Evolutionary conservation across 1,140 invertebrate genomes (phyloP), one percentile per base, ranked within the genome.

Genomic region (Anastrepha ludens): DNA sequence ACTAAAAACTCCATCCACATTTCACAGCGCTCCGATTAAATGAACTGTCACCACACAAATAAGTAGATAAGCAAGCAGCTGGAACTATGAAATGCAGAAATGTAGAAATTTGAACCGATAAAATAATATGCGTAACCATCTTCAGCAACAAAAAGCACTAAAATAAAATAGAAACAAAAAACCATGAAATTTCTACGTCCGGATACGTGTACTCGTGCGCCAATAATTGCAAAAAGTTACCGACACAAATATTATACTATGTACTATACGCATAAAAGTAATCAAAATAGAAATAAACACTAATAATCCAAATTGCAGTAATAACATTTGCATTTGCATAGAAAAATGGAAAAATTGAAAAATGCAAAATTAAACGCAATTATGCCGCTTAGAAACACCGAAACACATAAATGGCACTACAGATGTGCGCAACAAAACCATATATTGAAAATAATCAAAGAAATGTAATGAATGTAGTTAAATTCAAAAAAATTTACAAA

Each of bases 1-100:
- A 67, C 29, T 67, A 39, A 67, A 55, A 11, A 67, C 64, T 67
- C 64, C 64, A 67, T 67, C 64, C 64, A 67, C 20, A 67, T 67
- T 67, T 67, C 3, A 8, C 11, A 67, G 29, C 13, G 20, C 64
- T 67, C 29, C 64, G 0, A 67, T 20, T 3, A 67, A 55, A 55
- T 55, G 11, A 8, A 55, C 11, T 55, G 50, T 11, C 50, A 55
- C 50, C 50, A 55, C 0, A 11, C 50, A 8, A 8, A 8, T 55
- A 55, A 55, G 50, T 55, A 29, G 29, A 1, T 29, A 29, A 29
- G 29, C 29, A 29, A 29, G 29, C 29, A 29, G 29, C 29, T 29
- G 50, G 11, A 55, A 55, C 11, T 55, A 55, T 11, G 50, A 55
- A 55, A 55, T 8, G 50, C 50, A 55, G 6, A 29, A 29, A 29